phyloP scores from a whole-genome alignment of 2,113 vertebrate species.

The Dolichotis patagonum region DNA sequence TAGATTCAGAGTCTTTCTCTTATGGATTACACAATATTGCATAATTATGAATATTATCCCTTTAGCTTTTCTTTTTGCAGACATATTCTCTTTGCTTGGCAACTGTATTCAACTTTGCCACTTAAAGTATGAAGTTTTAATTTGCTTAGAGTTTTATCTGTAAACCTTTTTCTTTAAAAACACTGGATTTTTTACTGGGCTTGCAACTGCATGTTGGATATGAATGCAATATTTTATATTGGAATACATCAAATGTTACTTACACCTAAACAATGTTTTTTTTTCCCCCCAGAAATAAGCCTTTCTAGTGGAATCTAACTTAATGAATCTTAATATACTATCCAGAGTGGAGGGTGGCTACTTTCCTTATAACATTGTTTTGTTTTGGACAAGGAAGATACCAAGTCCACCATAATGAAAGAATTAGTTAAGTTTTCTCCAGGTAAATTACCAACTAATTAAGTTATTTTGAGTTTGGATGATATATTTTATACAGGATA shows the following conservation, averaged over 20 bases:
- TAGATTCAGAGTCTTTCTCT: neutral
- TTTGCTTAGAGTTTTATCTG: conserved; percentile 26
- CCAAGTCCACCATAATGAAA: neutral
- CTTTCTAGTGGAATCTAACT: conserved; percentile 7
- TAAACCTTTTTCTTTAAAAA: conserved; percentile 35
- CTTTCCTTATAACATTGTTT: neutral
- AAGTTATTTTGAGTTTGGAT: neutral
- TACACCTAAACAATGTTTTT: neutral
- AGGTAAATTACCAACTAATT: conserved; percentile 5
- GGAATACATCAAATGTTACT: neutral
- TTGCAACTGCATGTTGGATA: neutral
- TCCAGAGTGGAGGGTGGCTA: neutral
- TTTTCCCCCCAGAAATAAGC: conserved; percentile 34
- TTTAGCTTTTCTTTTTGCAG: conserved; percentile 24
- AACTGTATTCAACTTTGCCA: neutral
- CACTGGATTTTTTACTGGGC: neutral
- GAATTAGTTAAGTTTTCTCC: conserved; percentile 1
- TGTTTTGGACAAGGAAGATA: neutral
- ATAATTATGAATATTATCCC: neutral
- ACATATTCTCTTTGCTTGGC: neutral
- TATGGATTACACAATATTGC: neutral
- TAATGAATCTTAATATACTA: conserved; percentile 15
- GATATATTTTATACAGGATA: neutral
- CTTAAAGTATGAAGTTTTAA: neutral
- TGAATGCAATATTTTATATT: neutral